These are phyloP conservation scores for Ernsta delagoae DNA, from an alignment of 2,888 invertebrate species.

Conservation along the genomic window DNA sequence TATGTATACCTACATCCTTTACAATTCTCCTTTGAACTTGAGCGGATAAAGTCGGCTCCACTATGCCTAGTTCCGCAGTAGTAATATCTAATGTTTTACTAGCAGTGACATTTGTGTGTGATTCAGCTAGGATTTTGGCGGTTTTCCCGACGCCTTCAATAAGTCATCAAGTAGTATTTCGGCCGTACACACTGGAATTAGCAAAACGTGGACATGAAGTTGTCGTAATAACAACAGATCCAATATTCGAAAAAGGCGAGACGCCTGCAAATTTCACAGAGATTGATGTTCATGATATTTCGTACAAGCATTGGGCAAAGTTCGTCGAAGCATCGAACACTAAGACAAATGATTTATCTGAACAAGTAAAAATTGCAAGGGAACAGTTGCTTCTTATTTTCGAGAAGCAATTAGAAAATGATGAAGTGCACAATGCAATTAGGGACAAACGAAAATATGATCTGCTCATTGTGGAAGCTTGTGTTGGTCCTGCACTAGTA, in stretches of 20 bases:
- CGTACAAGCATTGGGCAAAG: neutral
- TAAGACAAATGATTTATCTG: neutral
- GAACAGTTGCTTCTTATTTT: neutral
- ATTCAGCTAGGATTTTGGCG: slow-evolving; percentile 56
- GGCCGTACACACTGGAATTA: neutral
- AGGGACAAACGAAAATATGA: slow-evolving; percentile 41
- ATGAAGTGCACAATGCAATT: slow-evolving; percentile 2
- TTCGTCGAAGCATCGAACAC: neutral
- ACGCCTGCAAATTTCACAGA: neutral
- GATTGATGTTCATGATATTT: neutral
- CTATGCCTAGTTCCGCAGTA: too few species aligned
- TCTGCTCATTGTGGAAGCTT: slow-evolving; percentile 36
- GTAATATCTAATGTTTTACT: too few species aligned
- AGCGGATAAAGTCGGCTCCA: too few species aligned
- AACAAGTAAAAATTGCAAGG: neutral
- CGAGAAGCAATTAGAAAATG: neutral
- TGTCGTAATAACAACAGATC: neutral
- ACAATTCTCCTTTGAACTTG: too few species aligned
- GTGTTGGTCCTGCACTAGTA: neutral
- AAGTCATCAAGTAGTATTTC: slow-evolving; percentile 61
- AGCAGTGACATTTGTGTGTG: too few species aligned
- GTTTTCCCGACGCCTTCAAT: slow-evolving; percentile 58
- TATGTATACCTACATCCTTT: too few species aligned
- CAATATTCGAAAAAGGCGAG: slow-evolving; percentile 1
- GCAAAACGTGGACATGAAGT: slow-evolving; percentile 5